Percentiles rank a stretch among this genome's conserved stretches.
Evolutionary conservation across 2,888 invertebrate species (phyloP).

Genomic region (Danaus chrysippus): DNA sequence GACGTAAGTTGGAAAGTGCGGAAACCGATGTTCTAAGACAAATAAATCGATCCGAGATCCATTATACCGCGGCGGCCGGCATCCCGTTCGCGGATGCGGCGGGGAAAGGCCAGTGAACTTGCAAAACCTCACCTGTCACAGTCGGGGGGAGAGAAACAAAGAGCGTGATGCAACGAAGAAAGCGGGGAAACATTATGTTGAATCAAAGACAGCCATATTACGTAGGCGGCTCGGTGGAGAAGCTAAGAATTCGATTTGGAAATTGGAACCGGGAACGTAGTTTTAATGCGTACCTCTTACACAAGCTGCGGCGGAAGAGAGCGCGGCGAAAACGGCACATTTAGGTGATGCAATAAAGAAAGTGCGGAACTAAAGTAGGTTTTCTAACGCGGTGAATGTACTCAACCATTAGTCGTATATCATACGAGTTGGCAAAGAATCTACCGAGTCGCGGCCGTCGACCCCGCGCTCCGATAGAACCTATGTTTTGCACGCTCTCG

Average conservation of each 20-base stretch:
- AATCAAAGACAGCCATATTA: constrained; percentile 30
- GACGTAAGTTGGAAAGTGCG: constrained; percentile 76
- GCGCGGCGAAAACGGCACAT: constrained; percentile 69
- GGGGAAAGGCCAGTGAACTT: constrained; percentile 71
- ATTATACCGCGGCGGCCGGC: constrained; percentile 59
- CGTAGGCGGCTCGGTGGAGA: constrained; percentile 36
- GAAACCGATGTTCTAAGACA: constrained; percentile 67
- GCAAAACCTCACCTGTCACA: constrained; percentile 71
- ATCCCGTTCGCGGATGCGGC: constrained; percentile 45
- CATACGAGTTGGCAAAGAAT: constrained; percentile 55
- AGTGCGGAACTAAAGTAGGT: constrained; percentile 77
- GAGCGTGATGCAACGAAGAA: constrained; percentile 62
- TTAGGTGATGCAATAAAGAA: constrained; percentile 75
- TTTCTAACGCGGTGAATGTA: constrained; percentile 77
- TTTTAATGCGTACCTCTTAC: constrained; percentile 55
- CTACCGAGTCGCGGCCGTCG: constrained; percentile 38
- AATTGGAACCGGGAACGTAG: constrained; percentile 46
- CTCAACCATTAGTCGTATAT: constrained; percentile 70
- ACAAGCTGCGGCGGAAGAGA: constrained; percentile 72
- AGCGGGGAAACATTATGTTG: constrained; percentile 52
- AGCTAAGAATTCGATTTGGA: constrained; percentile 51
- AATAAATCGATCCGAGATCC: constrained; percentile 54
- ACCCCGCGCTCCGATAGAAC: constrained; percentile 48
- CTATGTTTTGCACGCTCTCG: constrained; percentile 60
- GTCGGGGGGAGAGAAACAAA: constrained; percentile 55